These are phyloP conservation scores for Elysia chlorotica DNA, from an alignment of 1,140 invertebrate genomes.

Conservation along the genomic window DNA sequence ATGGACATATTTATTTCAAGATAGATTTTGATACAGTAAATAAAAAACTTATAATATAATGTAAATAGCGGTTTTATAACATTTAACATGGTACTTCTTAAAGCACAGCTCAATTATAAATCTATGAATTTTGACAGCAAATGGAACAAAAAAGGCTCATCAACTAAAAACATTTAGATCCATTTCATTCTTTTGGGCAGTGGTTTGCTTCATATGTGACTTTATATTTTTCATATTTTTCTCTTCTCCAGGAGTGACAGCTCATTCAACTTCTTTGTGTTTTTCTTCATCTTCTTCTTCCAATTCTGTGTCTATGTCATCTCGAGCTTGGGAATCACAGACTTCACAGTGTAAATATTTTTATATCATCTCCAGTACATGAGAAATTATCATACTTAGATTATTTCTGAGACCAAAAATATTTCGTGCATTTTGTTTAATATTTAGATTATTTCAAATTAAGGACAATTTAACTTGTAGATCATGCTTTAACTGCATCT, in stretches of 20 bases:
- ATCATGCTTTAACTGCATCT: not conserved
- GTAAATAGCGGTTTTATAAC: no score
- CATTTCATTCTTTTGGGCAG: not conserved
- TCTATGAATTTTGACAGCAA: not conserved
- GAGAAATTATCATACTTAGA: no score
- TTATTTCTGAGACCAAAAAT: no score
- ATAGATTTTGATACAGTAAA: no score
- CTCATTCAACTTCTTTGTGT: conserved; percentile 99
- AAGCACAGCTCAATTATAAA: not conserved
- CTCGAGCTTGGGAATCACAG: conserved; percentile 79
- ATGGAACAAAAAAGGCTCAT: not conserved
- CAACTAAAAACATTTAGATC: not conserved
- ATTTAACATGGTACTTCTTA: not conserved
- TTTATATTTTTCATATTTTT: conserved; percentile 19
- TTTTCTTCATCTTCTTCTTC: conserved; percentile 99
- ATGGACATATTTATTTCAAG: no score
- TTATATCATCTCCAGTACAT: no score
- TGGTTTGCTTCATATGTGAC: no score
- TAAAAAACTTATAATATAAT: no score
- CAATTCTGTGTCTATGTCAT: conserved; percentile 90
- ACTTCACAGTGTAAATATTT: conserved; percentile 62
- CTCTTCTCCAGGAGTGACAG: conserved; percentile 73
- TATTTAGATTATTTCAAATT: no score
- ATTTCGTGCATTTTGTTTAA: no score
- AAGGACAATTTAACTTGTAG: not conserved